A percentile compares a stretch with the other conserved stretches of the same genome.
These are phyloP conservation scores for Pyrochroa serraticornis DNA, from an alignment of 2,888 invertebrate species.

Conservation along the genomic window DNA sequence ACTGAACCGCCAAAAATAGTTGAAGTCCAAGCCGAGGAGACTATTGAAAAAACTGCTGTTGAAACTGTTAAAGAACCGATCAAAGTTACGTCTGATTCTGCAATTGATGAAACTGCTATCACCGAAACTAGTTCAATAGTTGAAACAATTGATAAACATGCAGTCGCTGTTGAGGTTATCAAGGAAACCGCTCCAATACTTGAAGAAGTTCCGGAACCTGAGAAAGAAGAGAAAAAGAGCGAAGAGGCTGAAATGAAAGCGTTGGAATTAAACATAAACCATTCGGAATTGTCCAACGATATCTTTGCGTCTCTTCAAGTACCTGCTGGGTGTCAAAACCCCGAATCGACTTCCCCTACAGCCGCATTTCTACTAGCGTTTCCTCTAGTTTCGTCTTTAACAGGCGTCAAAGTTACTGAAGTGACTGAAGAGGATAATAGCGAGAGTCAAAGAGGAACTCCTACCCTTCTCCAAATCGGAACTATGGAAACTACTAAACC, in stretches of 20 bases:
- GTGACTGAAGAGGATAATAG: slow-evolving; percentile 62
- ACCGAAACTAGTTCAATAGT: no score
- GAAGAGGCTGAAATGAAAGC: slow-evolving; percentile 30
- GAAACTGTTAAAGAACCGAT: not conserved
- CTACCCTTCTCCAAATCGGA: slow-evolving; percentile 59
- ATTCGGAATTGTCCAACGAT: slow-evolving; percentile 65
- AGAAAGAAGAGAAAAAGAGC: slow-evolving; percentile 19
- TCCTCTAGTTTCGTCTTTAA: slow-evolving; percentile 70
- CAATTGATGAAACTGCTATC: no score
- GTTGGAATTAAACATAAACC: slow-evolving; percentile 47
- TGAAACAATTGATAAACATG: not conserved
- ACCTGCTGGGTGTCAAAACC: slow-evolving; percentile 61
- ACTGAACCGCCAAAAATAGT: not conserved
- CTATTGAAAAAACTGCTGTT: not conserved
- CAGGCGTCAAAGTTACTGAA: slow-evolving; percentile 62
- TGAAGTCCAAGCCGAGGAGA: not conserved
- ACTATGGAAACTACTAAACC: slow-evolving; percentile 54
- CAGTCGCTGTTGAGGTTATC: slow-evolving; percentile 6
- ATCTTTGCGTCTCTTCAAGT: slow-evolving; percentile 67
- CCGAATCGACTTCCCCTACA: slow-evolving; percentile 73
- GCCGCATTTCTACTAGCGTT: slow-evolving; percentile 79
- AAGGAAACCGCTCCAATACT: not conserved
- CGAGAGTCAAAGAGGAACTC: slow-evolving; percentile 57
- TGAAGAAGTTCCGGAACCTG: not conserved
- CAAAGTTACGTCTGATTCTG: no score